Evolutionary conservation across 2,113 vertebrate species (phyloP).

Genomic region (Charina bottae): DNA sequence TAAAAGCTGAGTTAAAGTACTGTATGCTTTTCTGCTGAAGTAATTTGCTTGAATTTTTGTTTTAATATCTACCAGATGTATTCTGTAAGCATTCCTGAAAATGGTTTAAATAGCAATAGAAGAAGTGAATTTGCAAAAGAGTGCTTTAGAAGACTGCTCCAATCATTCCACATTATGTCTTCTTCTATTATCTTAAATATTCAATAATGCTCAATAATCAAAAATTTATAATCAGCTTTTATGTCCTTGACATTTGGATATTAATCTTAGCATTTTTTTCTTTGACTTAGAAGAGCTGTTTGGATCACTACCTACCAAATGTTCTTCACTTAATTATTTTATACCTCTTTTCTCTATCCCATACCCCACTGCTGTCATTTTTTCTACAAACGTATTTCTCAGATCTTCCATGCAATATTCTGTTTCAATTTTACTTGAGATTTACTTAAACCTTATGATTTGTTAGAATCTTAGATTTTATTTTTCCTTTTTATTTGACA

Average conservation of each 20-base stretch:
- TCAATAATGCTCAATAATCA: background rate
- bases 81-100: background rate
- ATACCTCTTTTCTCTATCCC: background rate
- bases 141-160: background rate
- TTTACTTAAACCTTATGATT: slow-evolving; percentile 9
- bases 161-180: background rate
- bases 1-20: background rate
- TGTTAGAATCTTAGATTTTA: background rate
- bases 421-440: slow-evolving; percentile 11
- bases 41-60: background rate
- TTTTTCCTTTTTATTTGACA: background rate
- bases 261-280: background rate
- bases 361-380: background rate
- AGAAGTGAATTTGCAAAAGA: background rate
- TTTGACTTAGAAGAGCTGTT: too few species aligned
- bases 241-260: background rate
- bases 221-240: background rate
- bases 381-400: background rate
- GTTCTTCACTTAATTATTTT: background rate
- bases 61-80: background rate
- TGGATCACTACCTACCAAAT: background rate
- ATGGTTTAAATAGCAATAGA: background rate
- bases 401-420: background rate
- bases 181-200: background rate
- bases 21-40: background rate